Percentiles rank a stretch among this genome's conserved stretches.
Conservation (phyloP, 2,888 invertebrate species). For the Blera fallax region DNA sequence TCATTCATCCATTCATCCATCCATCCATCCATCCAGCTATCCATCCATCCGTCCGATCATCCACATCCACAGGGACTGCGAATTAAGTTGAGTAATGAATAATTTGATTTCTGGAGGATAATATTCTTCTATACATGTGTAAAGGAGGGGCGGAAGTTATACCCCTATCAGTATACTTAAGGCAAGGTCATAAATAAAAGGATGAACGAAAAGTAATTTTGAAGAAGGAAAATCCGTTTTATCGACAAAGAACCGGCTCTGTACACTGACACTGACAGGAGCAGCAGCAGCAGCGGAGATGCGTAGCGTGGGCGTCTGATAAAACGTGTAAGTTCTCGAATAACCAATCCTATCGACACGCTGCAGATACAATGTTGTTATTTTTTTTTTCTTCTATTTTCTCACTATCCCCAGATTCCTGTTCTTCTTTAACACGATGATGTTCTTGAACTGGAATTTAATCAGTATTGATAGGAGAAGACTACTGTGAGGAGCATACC, state of each 20-base stretch:
- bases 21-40: conserved; percentile 41
- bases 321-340: conserved; percentile 28
- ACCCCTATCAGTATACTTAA: conserved; percentile 7
- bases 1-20: conserved; percentile 54
- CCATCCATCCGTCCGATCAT: conserved; percentile 57
- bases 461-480: conserved; percentile 42
- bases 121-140: conserved; percentile 11
- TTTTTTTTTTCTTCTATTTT: neutral
- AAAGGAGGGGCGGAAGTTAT: neutral
- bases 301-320: conserved; percentile 34
- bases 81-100: conserved; percentile 70
- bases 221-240: conserved; percentile 55
- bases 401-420: neutral
- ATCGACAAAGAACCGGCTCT: conserved; percentile 26
- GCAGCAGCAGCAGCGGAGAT: neutral
- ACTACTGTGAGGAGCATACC: neutral
- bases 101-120: conserved; percentile 67
- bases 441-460: conserved; percentile 40
- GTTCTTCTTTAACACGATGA: conserved; percentile 4
- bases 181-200: conserved; percentile 55
- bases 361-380: conserved; percentile 20
- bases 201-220: conserved; percentile 63
- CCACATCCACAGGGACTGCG: conserved; percentile 54
- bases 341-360: conserved; percentile 38
- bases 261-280: conserved; percentile 10